phyloP scores from a whole-genome alignment of 2,797 vertebrate genomes.

The Platyrinchus mystaceus region DNA sequence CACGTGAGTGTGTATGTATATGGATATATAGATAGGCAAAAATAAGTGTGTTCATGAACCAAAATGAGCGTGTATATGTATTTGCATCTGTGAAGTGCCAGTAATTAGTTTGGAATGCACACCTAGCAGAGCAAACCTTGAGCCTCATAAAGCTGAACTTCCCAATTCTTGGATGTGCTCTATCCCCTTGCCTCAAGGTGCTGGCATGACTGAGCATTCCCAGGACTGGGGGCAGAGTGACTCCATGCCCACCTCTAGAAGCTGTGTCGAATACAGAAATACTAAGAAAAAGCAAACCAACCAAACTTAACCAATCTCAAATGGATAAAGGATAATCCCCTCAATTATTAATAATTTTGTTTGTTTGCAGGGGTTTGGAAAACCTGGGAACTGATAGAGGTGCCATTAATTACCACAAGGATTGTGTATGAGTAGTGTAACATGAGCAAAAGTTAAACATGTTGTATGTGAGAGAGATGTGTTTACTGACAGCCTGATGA shows the following conservation, averaged over 20 bases:
- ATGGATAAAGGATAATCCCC: background rate
- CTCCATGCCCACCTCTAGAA: background rate
- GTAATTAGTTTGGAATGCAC: background rate
- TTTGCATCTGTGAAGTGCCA: background rate
- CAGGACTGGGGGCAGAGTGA: background rate
- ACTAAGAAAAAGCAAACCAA: background rate
- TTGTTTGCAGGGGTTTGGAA: background rate
- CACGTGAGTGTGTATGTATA: background rate
- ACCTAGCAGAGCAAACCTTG: background rate
- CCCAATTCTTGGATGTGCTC: background rate
- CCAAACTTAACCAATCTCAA: background rate
- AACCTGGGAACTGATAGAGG: background rate
- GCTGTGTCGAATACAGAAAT: background rate
- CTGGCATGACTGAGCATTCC: background rate
- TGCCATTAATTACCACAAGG: background rate
- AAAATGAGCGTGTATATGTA: background rate
- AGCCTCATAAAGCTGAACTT: background rate
- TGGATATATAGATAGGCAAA: background rate
- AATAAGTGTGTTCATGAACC: background rate
- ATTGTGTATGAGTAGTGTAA: background rate
- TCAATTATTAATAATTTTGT: background rate
- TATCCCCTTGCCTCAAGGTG: background rate
- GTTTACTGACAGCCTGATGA: conserved; percentile 48
- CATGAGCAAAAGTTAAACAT: conserved; percentile 23
- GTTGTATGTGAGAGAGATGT: background rate